These are phyloP conservation scores for Camponotus fellah DNA, from an alignment of 2,888 invertebrate species.

Conservation along the genomic window DNA sequence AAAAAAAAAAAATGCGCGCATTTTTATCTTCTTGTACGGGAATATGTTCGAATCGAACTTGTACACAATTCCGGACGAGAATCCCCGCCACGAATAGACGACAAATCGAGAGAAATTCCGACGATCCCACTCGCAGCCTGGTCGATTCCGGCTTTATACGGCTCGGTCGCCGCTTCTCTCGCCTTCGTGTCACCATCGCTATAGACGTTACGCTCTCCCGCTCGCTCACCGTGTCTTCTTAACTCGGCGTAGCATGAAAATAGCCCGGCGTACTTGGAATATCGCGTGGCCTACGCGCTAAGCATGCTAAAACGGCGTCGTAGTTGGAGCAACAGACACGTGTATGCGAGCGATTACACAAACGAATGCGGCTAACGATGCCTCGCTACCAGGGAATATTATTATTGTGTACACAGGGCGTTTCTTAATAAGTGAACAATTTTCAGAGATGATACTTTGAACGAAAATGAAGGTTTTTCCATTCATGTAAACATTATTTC, in stretches of 20 bases:
- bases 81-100: conserved; percentile 55
- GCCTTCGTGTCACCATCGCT: conserved; percentile 56
- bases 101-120: conserved; percentile 63
- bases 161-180: conserved; percentile 40
- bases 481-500: too few species aligned
- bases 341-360: conserved; percentile 60
- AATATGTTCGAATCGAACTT: conserved; percentile 24
- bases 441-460: too few species aligned
- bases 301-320: conserved; percentile 74
- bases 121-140: conserved; percentile 48
- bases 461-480: too few species aligned
- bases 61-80: conserved; percentile 6
- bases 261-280: conserved; percentile 81
- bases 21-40: neutral
- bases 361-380: conserved; percentile 1
- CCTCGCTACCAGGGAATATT: conserved; percentile 10
- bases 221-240: conserved; percentile 73
- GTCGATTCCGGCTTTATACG: conserved; percentile 68
- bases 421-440: too few species aligned
- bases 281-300: conserved; percentile 78
- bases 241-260: conserved; percentile 76
- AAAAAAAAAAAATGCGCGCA: neutral
- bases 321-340: conserved; percentile 45
- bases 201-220: conserved; percentile 45
- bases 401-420: too few species aligned